These are phyloP conservation scores for Hydrolagus colliei DNA, from an alignment of 2,797 vertebrate species.

Conservation along the genomic window DNA sequence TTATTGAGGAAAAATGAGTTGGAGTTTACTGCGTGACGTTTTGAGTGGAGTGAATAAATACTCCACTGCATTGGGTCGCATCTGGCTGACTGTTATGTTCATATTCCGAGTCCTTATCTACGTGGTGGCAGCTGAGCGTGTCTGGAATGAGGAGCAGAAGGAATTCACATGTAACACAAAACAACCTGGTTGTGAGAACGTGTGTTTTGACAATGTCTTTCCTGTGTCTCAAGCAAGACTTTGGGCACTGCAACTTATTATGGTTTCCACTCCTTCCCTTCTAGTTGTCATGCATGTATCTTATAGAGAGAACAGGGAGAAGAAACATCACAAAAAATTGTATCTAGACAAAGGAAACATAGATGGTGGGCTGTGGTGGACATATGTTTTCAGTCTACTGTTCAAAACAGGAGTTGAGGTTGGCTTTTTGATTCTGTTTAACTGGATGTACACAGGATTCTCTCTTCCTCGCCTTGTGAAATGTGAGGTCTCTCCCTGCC, in stretches of 20 bases:
- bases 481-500: slow-evolving; percentile 68
- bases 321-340: slow-evolving; percentile 53
- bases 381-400: slow-evolving; percentile 70
- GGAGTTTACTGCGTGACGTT: slow-evolving; percentile 67
- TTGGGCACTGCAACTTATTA: slow-evolving; percentile 81
- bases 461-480: slow-evolving; percentile 60
- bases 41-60: slow-evolving; percentile 79
- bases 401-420: slow-evolving; percentile 71
- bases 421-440: slow-evolving; percentile 69
- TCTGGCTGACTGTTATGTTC: slow-evolving; percentile 77
- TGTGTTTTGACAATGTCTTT: slow-evolving; percentile 80
- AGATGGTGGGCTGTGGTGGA: slow-evolving; percentile 71
- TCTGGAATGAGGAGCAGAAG: slow-evolving; percentile 77
- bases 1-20: slow-evolving; percentile 64
- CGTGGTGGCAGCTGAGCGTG: slow-evolving; percentile 67
- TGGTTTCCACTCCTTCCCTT: slow-evolving; percentile 78
- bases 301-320: slow-evolving; percentile 68
- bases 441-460: slow-evolving; percentile 73
- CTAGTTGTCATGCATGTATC: slow-evolving; percentile 76
- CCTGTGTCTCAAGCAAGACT: slow-evolving; percentile 76
- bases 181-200: slow-evolving; percentile 79
- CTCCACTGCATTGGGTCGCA: slow-evolving; percentile 69
- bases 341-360: slow-evolving; percentile 57
- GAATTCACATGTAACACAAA: slow-evolving; percentile 74
- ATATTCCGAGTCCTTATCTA: slow-evolving; percentile 76